These are phyloP conservation scores for Meloidogyne floridensis DNA, from an alignment of 1,140 invertebrate species.

Conservation along the genomic window DNA sequence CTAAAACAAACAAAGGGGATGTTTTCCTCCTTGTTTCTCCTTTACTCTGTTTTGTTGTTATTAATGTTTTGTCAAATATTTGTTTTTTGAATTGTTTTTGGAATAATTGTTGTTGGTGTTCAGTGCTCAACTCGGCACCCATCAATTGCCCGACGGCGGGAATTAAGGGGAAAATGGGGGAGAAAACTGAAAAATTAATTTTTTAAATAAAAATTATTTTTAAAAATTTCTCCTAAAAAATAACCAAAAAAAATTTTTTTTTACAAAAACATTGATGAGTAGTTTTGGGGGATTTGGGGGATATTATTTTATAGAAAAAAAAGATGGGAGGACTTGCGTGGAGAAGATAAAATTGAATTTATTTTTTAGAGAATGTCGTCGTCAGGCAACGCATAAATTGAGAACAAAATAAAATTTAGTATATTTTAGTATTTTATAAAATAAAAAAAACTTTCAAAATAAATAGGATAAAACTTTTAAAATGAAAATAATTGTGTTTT, in stretches of 20 bases:
- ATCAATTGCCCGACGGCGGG: conserved; percentile 1
- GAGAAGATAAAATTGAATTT: background rate
- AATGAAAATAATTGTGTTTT: no score
- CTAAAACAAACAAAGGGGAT: background rate
- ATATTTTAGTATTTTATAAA: background rate
- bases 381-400: background rate
- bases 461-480: no score
- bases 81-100: conserved; percentile 15
- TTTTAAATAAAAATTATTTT: background rate
- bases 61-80: background rate
- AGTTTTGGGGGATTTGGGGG: background rate
- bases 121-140: conserved; percentile 25
- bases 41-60: background rate
- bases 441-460: background rate
- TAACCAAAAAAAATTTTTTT: background rate
- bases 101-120: background rate
- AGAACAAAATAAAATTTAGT: background rate
- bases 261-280: background rate
- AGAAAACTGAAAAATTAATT: background rate
- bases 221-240: background rate
- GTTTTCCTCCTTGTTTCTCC: background rate
- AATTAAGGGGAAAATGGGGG: background rate
- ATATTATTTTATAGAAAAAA: background rate
- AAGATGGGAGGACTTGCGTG: background rate
- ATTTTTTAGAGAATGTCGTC: background rate